Evolutionary conservation across 1,140 invertebrate species (phyloP).

Genomic region (Lordiphosa stackelbergi): DNA sequence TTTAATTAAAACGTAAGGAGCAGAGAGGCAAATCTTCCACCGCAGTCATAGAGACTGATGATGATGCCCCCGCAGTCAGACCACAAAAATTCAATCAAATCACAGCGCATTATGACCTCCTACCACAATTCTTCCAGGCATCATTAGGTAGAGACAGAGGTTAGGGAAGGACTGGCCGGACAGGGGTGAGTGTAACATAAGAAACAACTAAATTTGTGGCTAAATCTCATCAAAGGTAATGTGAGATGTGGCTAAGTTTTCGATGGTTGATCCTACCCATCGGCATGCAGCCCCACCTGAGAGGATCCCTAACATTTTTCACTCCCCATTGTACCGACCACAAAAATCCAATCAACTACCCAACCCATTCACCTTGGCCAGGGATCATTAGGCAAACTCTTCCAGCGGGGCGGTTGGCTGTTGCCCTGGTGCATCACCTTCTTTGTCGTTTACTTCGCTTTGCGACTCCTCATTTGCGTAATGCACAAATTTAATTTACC

Average conservation of each 20-base stretch:
- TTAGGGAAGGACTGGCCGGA: neutral
- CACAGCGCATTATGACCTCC: constrained; percentile 29
- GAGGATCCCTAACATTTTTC: too few species aligned
- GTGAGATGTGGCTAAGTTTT: too few species aligned
- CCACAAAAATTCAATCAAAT: constrained; percentile 76
- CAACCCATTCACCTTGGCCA: constrained; percentile 22
- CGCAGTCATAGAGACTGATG: constrained; percentile 6
- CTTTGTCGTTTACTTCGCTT: constrained; percentile 1
- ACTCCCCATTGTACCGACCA: too few species aligned
- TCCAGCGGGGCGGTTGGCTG: neutral
- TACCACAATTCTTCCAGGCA: neutral
- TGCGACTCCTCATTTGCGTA: constrained; percentile 69
- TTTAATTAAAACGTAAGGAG: constrained; percentile 68
- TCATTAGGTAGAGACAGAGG: neutral
- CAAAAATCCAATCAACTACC: constrained; percentile 34
- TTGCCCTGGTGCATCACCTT: constrained; percentile 19
- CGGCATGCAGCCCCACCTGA: too few species aligned
- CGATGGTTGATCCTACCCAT: too few species aligned
- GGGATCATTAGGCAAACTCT: constrained; percentile 37
- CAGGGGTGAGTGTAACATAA: neutral
- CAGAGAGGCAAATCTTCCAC: constrained; percentile 15
- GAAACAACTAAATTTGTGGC: too few species aligned
- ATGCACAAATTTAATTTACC: constrained; percentile 76
- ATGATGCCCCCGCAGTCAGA: constrained; percentile 13
- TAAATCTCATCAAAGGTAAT: too few species aligned